Evolutionary conservation across 2,113 vertebrate species (phyloP).

Genomic region (Hydropotes inermis): DNA sequence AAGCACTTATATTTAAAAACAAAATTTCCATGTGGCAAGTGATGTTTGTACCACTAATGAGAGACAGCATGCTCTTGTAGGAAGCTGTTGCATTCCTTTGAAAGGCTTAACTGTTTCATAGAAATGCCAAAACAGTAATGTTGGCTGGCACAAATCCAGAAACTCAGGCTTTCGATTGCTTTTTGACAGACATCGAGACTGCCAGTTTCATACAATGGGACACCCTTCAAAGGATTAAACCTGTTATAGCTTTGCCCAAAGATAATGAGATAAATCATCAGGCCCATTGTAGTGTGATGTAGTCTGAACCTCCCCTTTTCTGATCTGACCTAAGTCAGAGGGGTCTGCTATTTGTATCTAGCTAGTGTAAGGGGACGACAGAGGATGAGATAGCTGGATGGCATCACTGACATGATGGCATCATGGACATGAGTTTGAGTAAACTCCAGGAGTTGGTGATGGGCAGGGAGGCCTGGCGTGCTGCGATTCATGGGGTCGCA

Average conservation of each 20-base stretch:
- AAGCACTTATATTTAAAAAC: background rate
- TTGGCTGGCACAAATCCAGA: constrained; percentile 1
- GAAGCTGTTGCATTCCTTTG: background rate
- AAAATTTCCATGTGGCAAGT: background rate
- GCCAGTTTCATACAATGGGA: constrained; percentile 19
- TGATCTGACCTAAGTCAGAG: background rate
- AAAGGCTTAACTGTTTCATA: constrained; percentile 11
- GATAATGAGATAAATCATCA: background rate
- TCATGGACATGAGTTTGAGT: too few relatives aligned
- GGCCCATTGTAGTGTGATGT: background rate
- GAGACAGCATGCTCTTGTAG: background rate
- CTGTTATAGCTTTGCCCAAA: background rate
- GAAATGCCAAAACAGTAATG: background rate
- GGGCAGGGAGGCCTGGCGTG: too few relatives aligned
- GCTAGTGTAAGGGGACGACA: background rate
- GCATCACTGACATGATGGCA: too few relatives aligned
- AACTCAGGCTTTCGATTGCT: background rate
- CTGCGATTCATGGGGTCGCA: too few relatives aligned
- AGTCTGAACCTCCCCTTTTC: background rate
- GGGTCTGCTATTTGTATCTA: background rate
- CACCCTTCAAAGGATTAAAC: constrained; percentile 40
- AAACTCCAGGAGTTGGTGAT: too few relatives aligned
- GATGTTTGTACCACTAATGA: background rate
- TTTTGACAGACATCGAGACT: constrained; percentile 18
- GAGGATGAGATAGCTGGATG: too few relatives aligned